Conservation (phyloP, 1,140 invertebrate species). For the Hestina assimilis region DNA sequence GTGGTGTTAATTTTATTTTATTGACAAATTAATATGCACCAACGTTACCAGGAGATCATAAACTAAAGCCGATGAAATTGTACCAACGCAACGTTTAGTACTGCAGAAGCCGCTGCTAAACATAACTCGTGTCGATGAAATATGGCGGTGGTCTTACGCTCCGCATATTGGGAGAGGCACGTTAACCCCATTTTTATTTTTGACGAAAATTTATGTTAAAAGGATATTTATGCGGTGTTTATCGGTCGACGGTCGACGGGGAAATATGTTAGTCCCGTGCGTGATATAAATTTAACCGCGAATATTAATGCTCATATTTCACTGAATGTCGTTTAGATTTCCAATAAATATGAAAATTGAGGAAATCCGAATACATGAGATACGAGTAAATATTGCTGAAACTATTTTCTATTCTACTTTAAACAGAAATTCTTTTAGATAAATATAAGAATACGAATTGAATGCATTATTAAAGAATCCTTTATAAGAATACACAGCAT, state of each 20-base stretch:
- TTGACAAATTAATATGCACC: slow-evolving; percentile 7
- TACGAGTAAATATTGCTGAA: no score
- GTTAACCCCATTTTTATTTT: slow-evolving; percentile 39
- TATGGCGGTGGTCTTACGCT: slow-evolving; percentile 19
- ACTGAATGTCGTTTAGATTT: slow-evolving; percentile 4
- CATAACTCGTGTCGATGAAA: slow-evolving; percentile 28
- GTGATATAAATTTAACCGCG: slow-evolving; percentile 12
- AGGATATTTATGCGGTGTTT: slow-evolving; percentile 33
- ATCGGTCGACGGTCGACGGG: slow-evolving; percentile 13
- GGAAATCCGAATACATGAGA: background rate
- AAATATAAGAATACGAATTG: background rate
- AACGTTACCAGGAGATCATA: slow-evolving; percentile 18
- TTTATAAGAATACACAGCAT: no score
- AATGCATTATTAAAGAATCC: no score
- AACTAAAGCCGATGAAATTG: slow-evolving; percentile 10
- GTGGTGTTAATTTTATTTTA: no score
- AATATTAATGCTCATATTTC: slow-evolving; percentile 13
- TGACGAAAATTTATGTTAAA: slow-evolving; percentile 47
- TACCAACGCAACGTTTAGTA: no score
- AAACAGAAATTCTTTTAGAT: background rate
- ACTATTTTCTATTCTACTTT: no score
- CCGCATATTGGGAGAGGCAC: slow-evolving; percentile 26
- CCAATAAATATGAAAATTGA: background rate
- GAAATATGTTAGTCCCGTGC: slow-evolving; percentile 18
- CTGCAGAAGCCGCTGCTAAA: slow-evolving; percentile 6